A percentile compares a stretch with the other conserved stretches of the same genome.
Evolutionary conservation across 1,140 invertebrate genomes (phyloP).

Genomic region (Penaeus chinensis): DNA sequence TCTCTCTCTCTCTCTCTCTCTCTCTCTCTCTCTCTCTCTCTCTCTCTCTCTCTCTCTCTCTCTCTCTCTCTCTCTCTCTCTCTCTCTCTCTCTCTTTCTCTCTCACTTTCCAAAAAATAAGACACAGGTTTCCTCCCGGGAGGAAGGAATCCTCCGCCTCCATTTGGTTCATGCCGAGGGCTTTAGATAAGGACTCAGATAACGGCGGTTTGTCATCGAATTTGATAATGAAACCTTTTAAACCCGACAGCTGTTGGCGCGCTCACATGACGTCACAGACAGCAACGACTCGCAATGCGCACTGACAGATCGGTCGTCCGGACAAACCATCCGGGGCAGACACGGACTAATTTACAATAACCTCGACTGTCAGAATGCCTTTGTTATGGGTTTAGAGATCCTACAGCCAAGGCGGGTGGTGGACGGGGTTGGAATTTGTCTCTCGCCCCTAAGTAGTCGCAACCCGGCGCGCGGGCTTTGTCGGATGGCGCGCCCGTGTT

Average conservation of each 20-base stretch:
- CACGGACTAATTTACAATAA: slow-evolving; percentile 45
- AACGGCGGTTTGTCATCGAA: slow-evolving; percentile 33
- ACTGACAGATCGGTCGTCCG: slow-evolving; percentile 32
- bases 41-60: background rate
- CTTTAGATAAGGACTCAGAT: slow-evolving; percentile 34
- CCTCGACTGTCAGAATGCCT: slow-evolving; percentile 15
- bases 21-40: background rate
- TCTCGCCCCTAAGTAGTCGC: no score
- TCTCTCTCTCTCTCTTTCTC: background rate
- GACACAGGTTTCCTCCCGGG: background rate
- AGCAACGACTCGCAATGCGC: slow-evolving; percentile 14
- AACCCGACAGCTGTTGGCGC: slow-evolving; percentile 20
- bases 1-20: background rate
- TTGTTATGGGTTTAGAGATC: background rate
- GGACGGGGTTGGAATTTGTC: no score
- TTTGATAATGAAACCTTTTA: slow-evolving; percentile 50
- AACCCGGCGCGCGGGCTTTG: no score
- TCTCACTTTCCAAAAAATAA: background rate
- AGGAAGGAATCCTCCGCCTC: no score
- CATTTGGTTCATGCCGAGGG: background rate
- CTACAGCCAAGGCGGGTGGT: no score
- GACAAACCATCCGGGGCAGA: slow-evolving; percentile 15
- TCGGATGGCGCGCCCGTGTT: no score
- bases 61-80: background rate
- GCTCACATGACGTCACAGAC: slow-evolving; percentile 26